Conservation (phyloP, 2,888 invertebrate species). For the Balanococcus diminutus region DNA sequence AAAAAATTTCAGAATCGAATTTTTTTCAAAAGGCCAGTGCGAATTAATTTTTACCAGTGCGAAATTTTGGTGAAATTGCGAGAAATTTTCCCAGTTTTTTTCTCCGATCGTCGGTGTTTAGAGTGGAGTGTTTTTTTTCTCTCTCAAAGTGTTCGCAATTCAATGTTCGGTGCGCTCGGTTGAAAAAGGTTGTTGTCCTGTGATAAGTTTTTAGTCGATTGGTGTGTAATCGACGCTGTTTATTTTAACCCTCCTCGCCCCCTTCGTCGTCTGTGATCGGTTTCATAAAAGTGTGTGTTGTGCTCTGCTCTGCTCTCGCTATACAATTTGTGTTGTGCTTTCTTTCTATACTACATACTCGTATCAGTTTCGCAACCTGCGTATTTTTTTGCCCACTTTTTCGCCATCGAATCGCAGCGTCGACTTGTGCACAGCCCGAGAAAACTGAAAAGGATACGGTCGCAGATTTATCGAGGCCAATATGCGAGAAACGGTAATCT, state of each 20-base stretch:
- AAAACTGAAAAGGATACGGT: neutral
- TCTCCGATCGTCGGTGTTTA: neutral
- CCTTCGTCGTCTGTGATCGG: neutral
- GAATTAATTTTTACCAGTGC: neutral
- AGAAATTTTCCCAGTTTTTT: neutral
- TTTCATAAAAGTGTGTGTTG: neutral
- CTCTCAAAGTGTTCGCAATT: neutral
- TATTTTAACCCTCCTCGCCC: neutral
- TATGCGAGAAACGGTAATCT: slow-evolving; percentile 35
- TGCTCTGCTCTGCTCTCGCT: neutral
- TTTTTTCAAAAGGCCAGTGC: too few species aligned
- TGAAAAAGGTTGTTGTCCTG: neutral
- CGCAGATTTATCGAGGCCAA: slow-evolving; percentile 13
- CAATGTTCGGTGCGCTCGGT: neutral
- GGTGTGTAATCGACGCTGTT: neutral
- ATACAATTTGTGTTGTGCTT: neutral
- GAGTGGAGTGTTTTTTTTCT: neutral
- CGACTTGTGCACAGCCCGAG: too few species aligned
- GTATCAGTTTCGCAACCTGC: neutral
- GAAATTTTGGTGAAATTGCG: neutral
- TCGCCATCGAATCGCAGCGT: neutral
- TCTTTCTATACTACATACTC: too few species aligned
- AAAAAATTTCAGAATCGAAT: neutral
- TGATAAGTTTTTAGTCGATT: neutral
- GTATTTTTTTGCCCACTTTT: neutral